phyloP scores from a whole-genome alignment of 2,797 vertebrate species.

The Falco novaeseelandiae region DNA sequence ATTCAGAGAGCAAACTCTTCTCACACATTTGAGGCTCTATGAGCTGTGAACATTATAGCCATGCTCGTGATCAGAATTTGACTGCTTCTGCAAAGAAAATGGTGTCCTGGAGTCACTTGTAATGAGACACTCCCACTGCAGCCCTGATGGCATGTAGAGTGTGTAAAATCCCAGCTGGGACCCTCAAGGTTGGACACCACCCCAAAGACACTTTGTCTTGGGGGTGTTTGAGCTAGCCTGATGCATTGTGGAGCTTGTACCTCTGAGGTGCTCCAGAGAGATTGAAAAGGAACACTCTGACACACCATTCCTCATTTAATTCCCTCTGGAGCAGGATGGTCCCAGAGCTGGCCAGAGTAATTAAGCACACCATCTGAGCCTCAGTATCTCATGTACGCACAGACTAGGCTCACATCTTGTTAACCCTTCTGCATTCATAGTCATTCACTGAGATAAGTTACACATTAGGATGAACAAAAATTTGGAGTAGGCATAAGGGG shows the following conservation, averaged over 20 bases:
- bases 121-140: neutral
- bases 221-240: neutral
- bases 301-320: conserved; percentile 56
- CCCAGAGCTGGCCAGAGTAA: conserved; percentile 37
- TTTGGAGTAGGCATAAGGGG: neutral
- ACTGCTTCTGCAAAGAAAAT: neutral
- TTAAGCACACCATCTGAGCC: conserved; percentile 56
- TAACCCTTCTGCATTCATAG: conserved; percentile 25
- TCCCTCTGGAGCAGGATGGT: conserved; percentile 7
- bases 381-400: neutral
- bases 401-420: neutral
- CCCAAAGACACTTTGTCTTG: neutral
- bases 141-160: accelerated
- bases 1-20: neutral
- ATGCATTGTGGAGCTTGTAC: neutral
- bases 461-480: neutral
- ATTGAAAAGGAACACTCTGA: conserved; percentile 10
- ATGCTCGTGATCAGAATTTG: neutral
- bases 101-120: neutral
- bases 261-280: neutral
- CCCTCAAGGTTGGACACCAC: neutral
- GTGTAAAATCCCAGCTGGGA: neutral
- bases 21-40: neutral
- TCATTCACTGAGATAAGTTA: neutral
- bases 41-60: neutral